Evolutionary conservation across 2,113 vertebrate genomes (phyloP).

Genomic region (Amblyopsis rosae): DNA sequence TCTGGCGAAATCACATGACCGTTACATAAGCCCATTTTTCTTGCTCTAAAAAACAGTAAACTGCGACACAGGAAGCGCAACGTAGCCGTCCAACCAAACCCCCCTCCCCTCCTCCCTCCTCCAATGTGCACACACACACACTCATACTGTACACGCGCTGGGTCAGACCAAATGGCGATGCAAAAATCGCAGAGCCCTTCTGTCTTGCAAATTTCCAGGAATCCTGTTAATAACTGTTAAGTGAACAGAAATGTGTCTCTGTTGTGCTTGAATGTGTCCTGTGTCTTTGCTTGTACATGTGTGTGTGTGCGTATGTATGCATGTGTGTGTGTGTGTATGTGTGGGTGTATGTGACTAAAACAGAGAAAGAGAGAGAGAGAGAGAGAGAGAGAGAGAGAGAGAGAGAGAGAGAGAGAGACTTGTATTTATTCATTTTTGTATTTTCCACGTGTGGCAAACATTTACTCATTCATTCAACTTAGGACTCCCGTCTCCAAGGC

Average conservation of each 20-base stretch:
- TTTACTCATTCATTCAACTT: neutral
- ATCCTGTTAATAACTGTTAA: constrained; percentile 70
- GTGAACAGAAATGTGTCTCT: constrained; percentile 42
- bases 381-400: neutral
- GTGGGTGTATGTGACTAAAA: constrained; percentile 15
- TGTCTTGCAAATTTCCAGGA: constrained; percentile 60
- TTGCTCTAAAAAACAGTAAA: constrained; percentile 86
- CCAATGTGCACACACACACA: constrained; percentile 9
- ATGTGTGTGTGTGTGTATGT: constrained; percentile 19
- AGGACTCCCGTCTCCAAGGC: neutral
- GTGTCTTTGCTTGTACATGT: constrained; percentile 5
- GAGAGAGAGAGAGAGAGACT: too few relatives aligned
- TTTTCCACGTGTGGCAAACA: neutral
- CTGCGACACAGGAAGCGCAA: constrained; percentile 81
- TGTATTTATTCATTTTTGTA: too few relatives aligned
- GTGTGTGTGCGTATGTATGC: neutral
- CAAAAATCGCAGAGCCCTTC: constrained; percentile 54
- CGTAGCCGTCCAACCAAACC: constrained; percentile 38
- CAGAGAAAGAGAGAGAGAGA: neutral
- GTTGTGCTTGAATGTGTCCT: neutral
- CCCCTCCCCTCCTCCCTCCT: constrained; percentile 1
- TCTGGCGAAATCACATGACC: constrained; percentile 83
- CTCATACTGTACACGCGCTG: constrained; percentile 1
- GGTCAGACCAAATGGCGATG: constrained; percentile 62
- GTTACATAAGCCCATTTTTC: constrained; percentile 87